phyloP scores from a whole-genome alignment of 2,888 invertebrate species.

The Hetaerina titia region DNA sequence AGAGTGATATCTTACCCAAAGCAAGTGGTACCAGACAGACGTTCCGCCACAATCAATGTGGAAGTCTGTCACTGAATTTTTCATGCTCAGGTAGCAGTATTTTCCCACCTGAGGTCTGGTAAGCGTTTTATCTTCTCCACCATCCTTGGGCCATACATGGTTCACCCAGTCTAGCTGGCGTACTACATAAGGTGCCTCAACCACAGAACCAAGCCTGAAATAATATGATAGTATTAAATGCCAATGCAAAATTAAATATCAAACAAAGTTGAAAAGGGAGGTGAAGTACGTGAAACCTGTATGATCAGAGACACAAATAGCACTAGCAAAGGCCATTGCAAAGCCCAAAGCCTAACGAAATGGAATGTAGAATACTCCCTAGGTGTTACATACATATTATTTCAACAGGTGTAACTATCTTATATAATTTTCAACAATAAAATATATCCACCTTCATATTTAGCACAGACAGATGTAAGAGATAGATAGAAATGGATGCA shows the following conservation, averaged over 20 bases:
- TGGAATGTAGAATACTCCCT: too few relatives aligned
- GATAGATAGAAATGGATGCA: too few relatives aligned
- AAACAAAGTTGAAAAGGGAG: too few relatives aligned
- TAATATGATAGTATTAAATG: conserved; percentile 52
- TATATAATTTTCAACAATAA: too few relatives aligned
- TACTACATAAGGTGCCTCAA: conserved; percentile 88
- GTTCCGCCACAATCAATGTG: conserved; percentile 98
- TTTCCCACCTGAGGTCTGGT: conserved; percentile 90
- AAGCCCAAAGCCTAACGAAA: too few relatives aligned
- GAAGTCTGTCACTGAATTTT: conserved; percentile 95
- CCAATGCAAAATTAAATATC: conserved; percentile 41
- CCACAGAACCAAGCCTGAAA: conserved; percentile 84
- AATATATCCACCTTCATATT: too few relatives aligned
- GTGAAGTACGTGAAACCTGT: too few relatives aligned
- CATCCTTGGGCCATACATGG: conserved; percentile 86
- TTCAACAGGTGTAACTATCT: too few relatives aligned
- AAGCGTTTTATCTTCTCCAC: conserved; percentile 78
- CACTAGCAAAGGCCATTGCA: too few relatives aligned
- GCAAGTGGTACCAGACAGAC: conserved; percentile 95
- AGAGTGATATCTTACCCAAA: conserved; percentile 73
- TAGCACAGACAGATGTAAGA: too few relatives aligned
- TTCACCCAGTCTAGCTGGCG: conserved; percentile 90
- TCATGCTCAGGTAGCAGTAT: conserved; percentile 94
- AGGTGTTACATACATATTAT: too few relatives aligned
- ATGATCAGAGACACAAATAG: too few relatives aligned